These are phyloP conservation scores for Drosophila mulleri DNA, from an alignment of 2,888 invertebrate species.

Conservation along the genomic window DNA sequence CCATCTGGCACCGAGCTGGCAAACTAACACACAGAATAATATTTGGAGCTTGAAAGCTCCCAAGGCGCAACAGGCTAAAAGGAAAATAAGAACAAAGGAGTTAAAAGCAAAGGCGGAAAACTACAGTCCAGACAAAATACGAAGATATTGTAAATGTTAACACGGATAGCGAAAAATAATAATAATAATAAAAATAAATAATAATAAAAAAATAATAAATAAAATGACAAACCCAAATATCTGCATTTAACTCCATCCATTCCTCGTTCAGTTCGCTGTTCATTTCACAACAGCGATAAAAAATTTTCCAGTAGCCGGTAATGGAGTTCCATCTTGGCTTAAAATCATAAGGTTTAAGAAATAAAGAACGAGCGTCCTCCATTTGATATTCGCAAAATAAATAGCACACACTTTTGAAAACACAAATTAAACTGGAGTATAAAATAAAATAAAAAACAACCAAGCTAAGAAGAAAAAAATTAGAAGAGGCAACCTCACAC, in stretches of 20 bases:
- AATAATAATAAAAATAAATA: constrained; percentile 25
- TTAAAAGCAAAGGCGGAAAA: not conserved
- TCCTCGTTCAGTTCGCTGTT: constrained; percentile 81
- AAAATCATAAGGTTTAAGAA: not conserved
- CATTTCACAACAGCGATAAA: constrained; percentile 76
- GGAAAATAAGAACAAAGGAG: constrained; percentile 16
- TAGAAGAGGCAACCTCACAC: not conserved
- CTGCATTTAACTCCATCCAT: constrained; percentile 78
- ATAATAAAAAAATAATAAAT: constrained; percentile 16
- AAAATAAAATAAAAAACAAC: not conserved
- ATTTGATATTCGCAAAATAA: constrained; percentile 16
- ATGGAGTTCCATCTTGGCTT: constrained; percentile 34
- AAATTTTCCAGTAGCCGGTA: constrained; percentile 66
- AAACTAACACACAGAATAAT: too few relatives aligned
- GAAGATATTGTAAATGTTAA: not conserved
- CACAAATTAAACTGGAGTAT: constrained; percentile 1
- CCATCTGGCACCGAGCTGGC: constrained; percentile 19
- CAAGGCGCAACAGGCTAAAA: constrained; percentile 36
- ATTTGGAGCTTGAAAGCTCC: constrained; percentile 20
- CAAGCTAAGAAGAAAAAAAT: too few relatives aligned
- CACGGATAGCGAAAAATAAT: not conserved
- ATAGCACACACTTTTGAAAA: constrained; percentile 2
- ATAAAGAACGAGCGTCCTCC: constrained; percentile 37
- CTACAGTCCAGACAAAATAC: constrained; percentile 14
- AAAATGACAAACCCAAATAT: constrained; percentile 83